Percentiles rank a stretch among this genome's conserved stretches.
phyloP scores from a whole-genome alignment of 2,797 vertebrate genomes.

The Huso huso region DNA sequence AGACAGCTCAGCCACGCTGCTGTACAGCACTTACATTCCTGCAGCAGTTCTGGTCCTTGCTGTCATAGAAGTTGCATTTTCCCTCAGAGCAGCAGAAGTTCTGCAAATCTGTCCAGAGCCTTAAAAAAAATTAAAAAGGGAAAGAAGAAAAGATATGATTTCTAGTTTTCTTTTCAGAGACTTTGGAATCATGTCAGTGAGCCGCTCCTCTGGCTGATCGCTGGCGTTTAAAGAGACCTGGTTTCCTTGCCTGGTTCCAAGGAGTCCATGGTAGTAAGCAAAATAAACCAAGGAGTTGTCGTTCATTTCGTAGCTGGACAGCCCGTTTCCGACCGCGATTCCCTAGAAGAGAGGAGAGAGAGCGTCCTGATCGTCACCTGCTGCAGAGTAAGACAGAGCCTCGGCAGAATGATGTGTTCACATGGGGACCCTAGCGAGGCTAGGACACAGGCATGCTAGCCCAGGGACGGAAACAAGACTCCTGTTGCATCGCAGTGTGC shows the following conservation, averaged over 20 bases:
- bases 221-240: not conserved
- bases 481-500: too few relatives aligned
- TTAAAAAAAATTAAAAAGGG: conserved; percentile 25
- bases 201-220: not conserved
- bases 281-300: conserved; percentile 96
- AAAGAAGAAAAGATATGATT: too few relatives aligned
- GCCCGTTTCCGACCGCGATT: conserved; percentile 86
- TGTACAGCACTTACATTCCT: conserved; percentile 51
- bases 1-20: too few relatives aligned
- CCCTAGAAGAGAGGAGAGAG: conserved; percentile 59
- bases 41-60: conserved; percentile 59
- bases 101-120: conserved; percentile 76
- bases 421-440: too few relatives aligned
- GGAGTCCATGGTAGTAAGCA: conserved; percentile 89
- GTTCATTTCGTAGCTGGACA: conserved; percentile 88
- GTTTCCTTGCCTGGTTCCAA: conserved; percentile 67
- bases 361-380: not conserved
- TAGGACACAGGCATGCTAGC: too few relatives aligned
- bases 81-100: conserved; percentile 67
- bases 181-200: not conserved
- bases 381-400: not conserved
- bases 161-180: not conserved
- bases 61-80: conserved; percentile 80
- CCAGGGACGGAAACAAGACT: too few relatives aligned
- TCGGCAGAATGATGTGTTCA: too few relatives aligned